Percentiles rank a stretch among this genome's conserved stretches.
Conservation (phyloP, 2,797 vertebrate species). For the Neostethus bicornis region DNA sequence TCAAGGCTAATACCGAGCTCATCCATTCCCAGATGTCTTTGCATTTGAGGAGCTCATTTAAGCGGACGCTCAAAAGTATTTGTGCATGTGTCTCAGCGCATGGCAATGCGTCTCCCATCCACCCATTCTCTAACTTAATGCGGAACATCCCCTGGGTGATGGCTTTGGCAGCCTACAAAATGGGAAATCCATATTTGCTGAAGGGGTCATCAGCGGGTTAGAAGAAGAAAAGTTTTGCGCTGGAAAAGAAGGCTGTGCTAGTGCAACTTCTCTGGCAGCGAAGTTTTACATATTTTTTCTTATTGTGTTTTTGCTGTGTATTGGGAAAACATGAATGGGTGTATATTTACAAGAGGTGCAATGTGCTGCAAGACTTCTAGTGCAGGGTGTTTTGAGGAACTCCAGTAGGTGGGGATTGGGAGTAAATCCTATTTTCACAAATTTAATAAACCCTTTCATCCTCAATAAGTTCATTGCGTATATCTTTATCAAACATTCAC, state of each 20-base stretch:
- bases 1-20: conserved; percentile 80
- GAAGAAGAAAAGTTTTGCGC: conserved; percentile 78
- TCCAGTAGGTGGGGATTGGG: conserved; percentile 40
- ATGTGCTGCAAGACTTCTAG: conserved; percentile 39
- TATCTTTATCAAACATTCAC: conserved; percentile 28
- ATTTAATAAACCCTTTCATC: conserved; percentile 46
- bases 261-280: conserved; percentile 70
- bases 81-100: conserved; percentile 82
- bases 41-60: conserved; percentile 83
- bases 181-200: conserved; percentile 84
- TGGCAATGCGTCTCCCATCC: conserved; percentile 79
- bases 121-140: conserved; percentile 84
- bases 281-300: conserved; percentile 75
- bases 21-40: conserved; percentile 83
- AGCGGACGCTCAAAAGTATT: conserved; percentile 83
- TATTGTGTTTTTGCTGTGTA: conserved; percentile 67
- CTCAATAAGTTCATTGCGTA: conserved; percentile 42
- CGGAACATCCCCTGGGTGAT: conserved; percentile 86
- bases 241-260: conserved; percentile 65
- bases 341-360: conserved; percentile 72
- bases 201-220: conserved; percentile 81
- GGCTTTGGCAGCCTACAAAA: conserved; percentile 85
- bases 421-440: conserved; percentile 52
- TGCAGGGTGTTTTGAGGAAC: conserved; percentile 56
- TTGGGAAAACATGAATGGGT: conserved; percentile 73